These are phyloP conservation scores for Xerus rutilus DNA, from an alignment of 2,797 vertebrate genomes.

Conservation along the genomic window DNA sequence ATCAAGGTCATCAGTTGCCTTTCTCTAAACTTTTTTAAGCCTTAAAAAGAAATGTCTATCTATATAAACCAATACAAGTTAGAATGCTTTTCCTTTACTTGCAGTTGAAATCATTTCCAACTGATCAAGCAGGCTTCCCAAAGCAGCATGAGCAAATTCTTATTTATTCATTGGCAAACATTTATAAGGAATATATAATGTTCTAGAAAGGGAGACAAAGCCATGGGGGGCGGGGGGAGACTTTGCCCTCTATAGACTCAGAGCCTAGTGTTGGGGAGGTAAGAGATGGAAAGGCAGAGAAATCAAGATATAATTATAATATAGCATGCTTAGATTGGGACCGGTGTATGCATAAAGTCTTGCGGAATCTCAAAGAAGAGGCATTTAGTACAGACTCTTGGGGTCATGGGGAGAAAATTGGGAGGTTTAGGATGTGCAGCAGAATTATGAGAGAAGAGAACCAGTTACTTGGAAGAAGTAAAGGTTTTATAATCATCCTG, in stretches of 20 bases:
- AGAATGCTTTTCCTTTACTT: conserved; percentile 47
- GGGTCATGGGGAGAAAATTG: background rate
- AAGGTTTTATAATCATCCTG: background rate
- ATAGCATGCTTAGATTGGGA: background rate
- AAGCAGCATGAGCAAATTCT: conserved; percentile 50
- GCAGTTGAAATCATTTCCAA: conserved; percentile 59
- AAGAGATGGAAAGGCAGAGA: background rate
- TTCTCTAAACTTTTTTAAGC: background rate
- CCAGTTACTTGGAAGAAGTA: background rate
- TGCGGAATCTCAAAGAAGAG: background rate
- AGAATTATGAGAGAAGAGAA: background rate
- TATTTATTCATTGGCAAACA: conserved; percentile 67
- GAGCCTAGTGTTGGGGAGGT: background rate
- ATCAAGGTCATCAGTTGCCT: background rate
- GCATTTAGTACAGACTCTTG: background rate
- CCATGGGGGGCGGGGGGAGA: too few relatives aligned
- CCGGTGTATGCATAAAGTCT: background rate
- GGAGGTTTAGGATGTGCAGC: background rate
- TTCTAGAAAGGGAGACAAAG: background rate
- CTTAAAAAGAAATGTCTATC: conserved; percentile 32
- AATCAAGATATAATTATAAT: background rate
- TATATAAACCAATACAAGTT: background rate
- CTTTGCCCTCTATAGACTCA: background rate
- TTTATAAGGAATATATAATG: conserved; percentile 59
- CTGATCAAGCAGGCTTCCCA: conserved; percentile 25